phyloP scores from a whole-genome alignment of 1,140 invertebrate genomes.

The Hypothenemus hampei region DNA sequence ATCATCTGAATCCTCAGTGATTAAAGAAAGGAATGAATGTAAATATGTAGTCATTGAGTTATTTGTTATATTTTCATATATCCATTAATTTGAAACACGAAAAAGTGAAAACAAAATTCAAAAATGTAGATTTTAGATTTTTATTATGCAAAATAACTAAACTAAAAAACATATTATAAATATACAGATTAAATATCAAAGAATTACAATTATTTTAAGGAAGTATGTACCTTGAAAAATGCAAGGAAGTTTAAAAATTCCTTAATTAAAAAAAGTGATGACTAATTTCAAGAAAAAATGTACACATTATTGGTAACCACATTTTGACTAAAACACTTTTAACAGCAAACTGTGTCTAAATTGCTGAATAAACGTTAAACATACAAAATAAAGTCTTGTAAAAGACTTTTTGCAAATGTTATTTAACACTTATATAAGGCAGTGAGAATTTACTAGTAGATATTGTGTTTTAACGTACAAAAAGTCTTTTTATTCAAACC shows the following conservation, averaged over 20 bases:
- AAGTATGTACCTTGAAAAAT: conserved; percentile 25
- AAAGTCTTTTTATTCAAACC: no score
- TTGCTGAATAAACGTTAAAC: not conserved
- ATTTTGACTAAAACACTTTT: conserved; percentile 35
- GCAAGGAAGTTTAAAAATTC: conserved; percentile 17
- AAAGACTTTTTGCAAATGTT: not conserved
- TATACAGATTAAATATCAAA: conserved; percentile 24
- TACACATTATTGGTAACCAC: conserved; percentile 39
- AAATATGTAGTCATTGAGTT: not conserved
- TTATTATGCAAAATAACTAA: conserved; percentile 22
- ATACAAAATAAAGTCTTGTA: not conserved
- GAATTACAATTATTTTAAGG: conserved; percentile 14
- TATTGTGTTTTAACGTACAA: not conserved
- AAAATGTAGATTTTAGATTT: conserved; percentile 8
- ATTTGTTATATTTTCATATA: not conserved
- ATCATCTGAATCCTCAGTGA: not conserved
- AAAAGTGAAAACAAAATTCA: not conserved
- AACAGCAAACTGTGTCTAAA: not conserved
- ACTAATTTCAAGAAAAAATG: conserved; percentile 29
- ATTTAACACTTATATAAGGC: not conserved
- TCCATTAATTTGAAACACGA: not conserved
- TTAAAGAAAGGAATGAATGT: not conserved
- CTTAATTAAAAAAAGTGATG: conserved; percentile 16
- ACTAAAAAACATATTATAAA: conserved; percentile 20
- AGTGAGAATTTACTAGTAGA: not conserved